Conservation (phyloP, 2,113 vertebrate species). For the Bambusicola thoracicus region DNA sequence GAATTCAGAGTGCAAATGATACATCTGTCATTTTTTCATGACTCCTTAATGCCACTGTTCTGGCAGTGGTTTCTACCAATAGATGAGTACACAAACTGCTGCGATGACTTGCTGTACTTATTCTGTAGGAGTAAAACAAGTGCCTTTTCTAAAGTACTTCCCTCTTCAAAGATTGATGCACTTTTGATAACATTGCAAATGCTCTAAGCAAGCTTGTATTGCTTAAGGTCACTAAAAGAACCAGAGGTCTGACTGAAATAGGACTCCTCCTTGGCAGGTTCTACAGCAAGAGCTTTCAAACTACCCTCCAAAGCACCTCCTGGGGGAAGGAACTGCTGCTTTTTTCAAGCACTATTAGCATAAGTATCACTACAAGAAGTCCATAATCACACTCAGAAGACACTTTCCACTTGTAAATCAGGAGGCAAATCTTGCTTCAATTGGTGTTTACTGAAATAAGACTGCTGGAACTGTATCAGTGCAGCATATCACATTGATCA, state of each 20-base stretch:
- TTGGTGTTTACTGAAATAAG: not conserved
- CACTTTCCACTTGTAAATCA: not conserved
- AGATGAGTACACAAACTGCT: not conserved
- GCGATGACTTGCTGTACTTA: not conserved
- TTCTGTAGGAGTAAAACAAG: not conserved
- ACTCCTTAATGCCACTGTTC: not conserved
- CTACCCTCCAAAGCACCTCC: not conserved
- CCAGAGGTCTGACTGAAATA: not conserved
- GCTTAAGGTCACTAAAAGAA: not conserved
- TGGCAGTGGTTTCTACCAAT: not conserved
- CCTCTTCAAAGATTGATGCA: not conserved
- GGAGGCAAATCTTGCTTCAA: not conserved
- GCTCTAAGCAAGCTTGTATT: not conserved
- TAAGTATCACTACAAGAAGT: constrained; percentile 11
- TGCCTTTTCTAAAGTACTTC: not conserved
- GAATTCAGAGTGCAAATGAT: not conserved
- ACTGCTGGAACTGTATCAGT: not conserved
- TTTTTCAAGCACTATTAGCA: not conserved
- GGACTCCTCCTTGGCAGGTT: not conserved
- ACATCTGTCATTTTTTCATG: not conserved
- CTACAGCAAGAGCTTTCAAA: not conserved
- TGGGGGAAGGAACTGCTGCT: not conserved
- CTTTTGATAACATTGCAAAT: not conserved
- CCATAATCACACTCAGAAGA: not conserved
- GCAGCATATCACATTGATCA: not conserved